phyloP scores from a whole-genome alignment of 1,140 invertebrate species.

The Euwallacea fornicatus region DNA sequence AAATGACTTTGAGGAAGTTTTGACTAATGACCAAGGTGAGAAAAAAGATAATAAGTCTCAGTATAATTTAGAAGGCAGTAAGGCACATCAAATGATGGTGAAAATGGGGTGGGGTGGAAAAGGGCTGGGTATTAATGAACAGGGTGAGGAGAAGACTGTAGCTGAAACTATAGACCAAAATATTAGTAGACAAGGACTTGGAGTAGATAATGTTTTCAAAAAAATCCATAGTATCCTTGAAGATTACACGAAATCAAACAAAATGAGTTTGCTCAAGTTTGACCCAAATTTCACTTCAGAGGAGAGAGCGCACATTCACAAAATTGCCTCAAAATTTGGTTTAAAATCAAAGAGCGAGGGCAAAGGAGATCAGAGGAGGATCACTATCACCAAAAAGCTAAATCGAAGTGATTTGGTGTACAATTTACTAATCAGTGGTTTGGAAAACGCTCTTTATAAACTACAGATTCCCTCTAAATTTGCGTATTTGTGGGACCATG shows the following conservation, averaged over 20 bases:
- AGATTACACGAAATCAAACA: slow-evolving; percentile 38
- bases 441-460: slow-evolving; percentile 38
- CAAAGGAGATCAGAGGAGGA: slow-evolving; percentile 35
- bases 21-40: slow-evolving; percentile 14
- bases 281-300: slow-evolving; percentile 40
- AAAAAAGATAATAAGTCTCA: slow-evolving; percentile 8
- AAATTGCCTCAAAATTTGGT: slow-evolving; percentile 37
- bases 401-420: slow-evolving; percentile 36
- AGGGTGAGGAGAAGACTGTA: slow-evolving; percentile 38
- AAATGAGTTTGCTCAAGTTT: slow-evolving; percentile 39
- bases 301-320: slow-evolving; percentile 41
- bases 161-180: slow-evolving; percentile 41
- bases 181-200: slow-evolving; percentile 37
- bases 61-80: slow-evolving; percentile 25
- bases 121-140: slow-evolving; percentile 40
- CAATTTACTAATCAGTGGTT: slow-evolving; percentile 31
- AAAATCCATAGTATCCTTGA: slow-evolving; percentile 39
- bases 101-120: slow-evolving; percentile 44
- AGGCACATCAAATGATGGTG: slow-evolving; percentile 42
- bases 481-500: slow-evolving; percentile 30
- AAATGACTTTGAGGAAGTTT: slow-evolving; percentile 37
- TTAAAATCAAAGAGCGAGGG: slow-evolving; percentile 43
- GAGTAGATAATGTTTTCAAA: slow-evolving; percentile 35
- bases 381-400: slow-evolving; percentile 41
- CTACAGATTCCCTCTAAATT: slow-evolving; percentile 38